Base-by-base conservation (phyloP, 2,113 vertebrate genomes). In the Grantiella picta region DNA sequence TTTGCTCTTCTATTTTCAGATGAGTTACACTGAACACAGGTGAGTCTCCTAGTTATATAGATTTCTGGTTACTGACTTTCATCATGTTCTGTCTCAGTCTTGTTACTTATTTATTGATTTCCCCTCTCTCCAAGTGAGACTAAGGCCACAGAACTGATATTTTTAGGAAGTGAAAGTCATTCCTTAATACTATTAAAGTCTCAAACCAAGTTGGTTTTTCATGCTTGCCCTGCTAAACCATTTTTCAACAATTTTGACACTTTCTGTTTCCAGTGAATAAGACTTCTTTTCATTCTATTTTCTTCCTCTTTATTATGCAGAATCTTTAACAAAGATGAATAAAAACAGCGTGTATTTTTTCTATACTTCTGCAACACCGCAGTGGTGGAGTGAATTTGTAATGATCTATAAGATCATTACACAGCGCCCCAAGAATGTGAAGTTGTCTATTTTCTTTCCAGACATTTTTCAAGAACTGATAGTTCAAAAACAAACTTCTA, bases 391-490 rank as follows among this genome's bases (percentile, higher is more conserved):
- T 76, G 45, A 16, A 38, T 82, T 56, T 86, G 23, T 59, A 50
- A 49, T 36, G 40, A 82, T 47, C 29, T 78, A 5, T 68, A 72
- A 29, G 40, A 19, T 13, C 29, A 15, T 77, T 78, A 60, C 16
- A 42, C 20, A 28, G 1, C 5, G 8, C 7, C 2, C 0, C 5
- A 50, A 20, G 24, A 44, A 14, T 52, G 4, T 15, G 22, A 85
- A 73, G 11, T 29, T 73, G 10, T 49, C 31, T 56, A 4, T 61
- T 89, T 63, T 45, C 17, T 83, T 81, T 69, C 57, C 19, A 78
- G 28, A 33, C 4, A 29, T 64, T 65, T 83, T 66, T 76, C 13
- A 78, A 33, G 29, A 49, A 14, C 20, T 44, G 27, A 61, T 49
- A 60, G 5, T 27, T 49, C 6, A 7, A 69, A 76, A 68, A 12